These are phyloP conservation scores for Lepus oiostolus DNA, from an alignment of 2,797 vertebrate species.

Conservation along the genomic window DNA sequence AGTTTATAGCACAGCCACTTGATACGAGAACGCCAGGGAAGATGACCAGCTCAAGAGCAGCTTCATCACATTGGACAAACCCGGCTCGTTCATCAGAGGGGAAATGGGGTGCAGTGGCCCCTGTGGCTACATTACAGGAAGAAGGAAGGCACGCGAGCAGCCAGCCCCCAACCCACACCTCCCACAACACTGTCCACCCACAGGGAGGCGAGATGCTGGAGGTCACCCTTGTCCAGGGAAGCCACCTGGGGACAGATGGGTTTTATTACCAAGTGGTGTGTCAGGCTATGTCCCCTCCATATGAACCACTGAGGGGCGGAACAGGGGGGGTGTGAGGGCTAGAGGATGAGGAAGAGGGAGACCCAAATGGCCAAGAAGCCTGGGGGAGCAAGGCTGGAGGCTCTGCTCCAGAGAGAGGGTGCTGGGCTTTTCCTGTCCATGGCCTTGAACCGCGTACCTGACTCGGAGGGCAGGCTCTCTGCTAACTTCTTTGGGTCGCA, in stretches of 20 bases:
- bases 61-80: neutral
- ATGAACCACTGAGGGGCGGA: neutral
- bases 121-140: neutral
- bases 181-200: neutral
- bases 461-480: slow-evolving; percentile 73
- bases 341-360: neutral
- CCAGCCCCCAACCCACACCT: neutral
- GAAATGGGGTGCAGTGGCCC: neutral
- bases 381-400: neutral
- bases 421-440: neutral
- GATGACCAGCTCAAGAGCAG: neutral
- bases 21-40: neutral
- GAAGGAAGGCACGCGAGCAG: neutral
- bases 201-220: neutral
- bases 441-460: slow-evolving; percentile 84
- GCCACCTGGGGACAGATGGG: neutral
- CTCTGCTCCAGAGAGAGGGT: neutral
- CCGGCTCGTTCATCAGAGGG: neutral
- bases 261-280: neutral
- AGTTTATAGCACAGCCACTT: neutral
- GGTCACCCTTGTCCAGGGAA: neutral
- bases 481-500: slow-evolving; percentile 61
- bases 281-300: neutral
- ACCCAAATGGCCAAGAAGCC: neutral
- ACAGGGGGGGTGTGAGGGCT: neutral